A percentile compares a stretch with the other conserved stretches of the same genome.
Evolutionary conservation across 2,888 invertebrate genomes (phyloP).

Genomic region (Geotrupes spiniger): DNA sequence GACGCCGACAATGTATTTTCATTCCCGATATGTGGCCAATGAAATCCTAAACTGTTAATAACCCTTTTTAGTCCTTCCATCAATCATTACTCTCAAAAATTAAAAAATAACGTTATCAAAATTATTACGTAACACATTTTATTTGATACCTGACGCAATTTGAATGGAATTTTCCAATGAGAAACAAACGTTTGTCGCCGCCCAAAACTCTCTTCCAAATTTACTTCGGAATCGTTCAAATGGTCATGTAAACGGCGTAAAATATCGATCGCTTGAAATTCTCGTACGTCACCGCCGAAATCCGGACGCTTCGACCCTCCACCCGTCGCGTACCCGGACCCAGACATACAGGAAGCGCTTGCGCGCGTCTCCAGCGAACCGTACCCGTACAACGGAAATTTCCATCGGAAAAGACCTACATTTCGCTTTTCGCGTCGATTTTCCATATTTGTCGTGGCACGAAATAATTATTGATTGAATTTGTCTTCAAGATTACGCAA

Average conservation of each 20-base stretch:
- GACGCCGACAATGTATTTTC: too few species aligned
- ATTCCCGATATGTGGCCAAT: too few species aligned
- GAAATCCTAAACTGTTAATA: too few species aligned
- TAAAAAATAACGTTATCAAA: too few species aligned
- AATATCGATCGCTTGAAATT: constrained; percentile 13
- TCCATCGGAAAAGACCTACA: not conserved
- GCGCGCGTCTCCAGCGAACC: constrained; percentile 28
- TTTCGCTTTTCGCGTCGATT: too few species aligned
- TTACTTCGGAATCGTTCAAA: constrained; percentile 17
- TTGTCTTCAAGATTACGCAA: too few species aligned
- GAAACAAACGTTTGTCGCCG: not conserved
- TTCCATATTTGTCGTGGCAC: too few species aligned
- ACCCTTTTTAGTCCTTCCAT: too few species aligned
- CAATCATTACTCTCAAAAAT: too few species aligned
- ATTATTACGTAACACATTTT: too few species aligned
- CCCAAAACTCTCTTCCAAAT: constrained; percentile 17
- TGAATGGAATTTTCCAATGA: constrained; percentile 4
- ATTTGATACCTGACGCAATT: too few species aligned
- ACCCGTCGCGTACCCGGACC: constrained; percentile 39
- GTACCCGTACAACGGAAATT: not conserved
- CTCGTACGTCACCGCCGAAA: constrained; percentile 24
- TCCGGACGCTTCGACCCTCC: constrained; percentile 23
- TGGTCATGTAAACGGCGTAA: constrained; percentile 4
- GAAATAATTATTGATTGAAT: too few species aligned
- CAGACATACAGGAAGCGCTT: constrained; percentile 39